These are phyloP conservation scores for Tadarida brasiliensis DNA, from an alignment of 2,797 vertebrate genomes.

Conservation along the genomic window DNA sequence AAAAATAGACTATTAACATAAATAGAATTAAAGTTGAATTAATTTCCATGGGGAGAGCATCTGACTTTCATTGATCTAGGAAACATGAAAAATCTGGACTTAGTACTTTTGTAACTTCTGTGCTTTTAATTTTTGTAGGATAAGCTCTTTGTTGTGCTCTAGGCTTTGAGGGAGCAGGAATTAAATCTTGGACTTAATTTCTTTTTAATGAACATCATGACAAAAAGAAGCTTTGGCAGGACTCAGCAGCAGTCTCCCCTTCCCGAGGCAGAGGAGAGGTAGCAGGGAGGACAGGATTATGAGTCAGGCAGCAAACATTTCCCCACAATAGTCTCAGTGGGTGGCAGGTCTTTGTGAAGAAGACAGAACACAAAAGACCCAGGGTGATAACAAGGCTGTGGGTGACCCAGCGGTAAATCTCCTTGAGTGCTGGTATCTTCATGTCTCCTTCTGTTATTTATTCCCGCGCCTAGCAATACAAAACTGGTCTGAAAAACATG, in stretches of 20 bases:
- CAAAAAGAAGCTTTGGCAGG: slow-evolving; percentile 23
- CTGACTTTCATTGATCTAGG: slow-evolving; percentile 75
- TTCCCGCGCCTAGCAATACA: background rate
- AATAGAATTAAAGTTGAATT: slow-evolving; percentile 77
- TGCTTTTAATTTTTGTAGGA: slow-evolving; percentile 76
- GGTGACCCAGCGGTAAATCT: background rate
- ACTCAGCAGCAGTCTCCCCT: background rate
- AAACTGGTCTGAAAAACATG: background rate
- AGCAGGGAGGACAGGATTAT: background rate
- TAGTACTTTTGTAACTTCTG: slow-evolving; percentile 73
- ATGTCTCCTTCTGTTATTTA: background rate
- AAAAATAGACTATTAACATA: slow-evolving; percentile 71
- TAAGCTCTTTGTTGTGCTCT: slow-evolving; percentile 75
- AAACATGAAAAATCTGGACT: slow-evolving; percentile 70
- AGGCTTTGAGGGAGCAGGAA: slow-evolving; percentile 71
- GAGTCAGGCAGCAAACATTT: background rate
- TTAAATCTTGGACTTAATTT: slow-evolving; percentile 69
- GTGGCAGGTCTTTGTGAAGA: background rate
- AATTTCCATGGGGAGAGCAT: slow-evolving; percentile 70
- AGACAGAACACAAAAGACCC: background rate
- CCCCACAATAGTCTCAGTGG: background rate
- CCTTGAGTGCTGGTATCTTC: background rate
- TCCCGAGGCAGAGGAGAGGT: slow-evolving; percentile 16
- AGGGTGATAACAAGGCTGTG: background rate
- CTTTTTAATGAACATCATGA: slow-evolving; percentile 68